Evolutionary conservation across 1,140 invertebrate genomes (phyloP).

Genomic region (Daktulosphaira vitifoliae): DNA sequence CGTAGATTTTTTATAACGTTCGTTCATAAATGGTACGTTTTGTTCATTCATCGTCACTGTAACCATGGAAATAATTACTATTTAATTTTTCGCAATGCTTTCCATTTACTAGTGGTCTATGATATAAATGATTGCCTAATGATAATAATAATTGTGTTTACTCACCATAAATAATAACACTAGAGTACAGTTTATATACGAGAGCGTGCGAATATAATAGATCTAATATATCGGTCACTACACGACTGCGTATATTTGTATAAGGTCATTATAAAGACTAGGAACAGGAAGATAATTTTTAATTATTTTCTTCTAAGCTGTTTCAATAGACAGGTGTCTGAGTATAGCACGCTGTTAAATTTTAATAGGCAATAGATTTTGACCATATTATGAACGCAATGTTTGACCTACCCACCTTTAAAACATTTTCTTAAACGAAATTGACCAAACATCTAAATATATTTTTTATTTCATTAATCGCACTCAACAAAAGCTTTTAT

Average conservation of each 20-base stretch:
- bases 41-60: not conserved
- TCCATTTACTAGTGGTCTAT: too few species aligned
- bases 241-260: not conserved
- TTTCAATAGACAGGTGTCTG: not conserved
- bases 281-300: constrained; percentile 13
- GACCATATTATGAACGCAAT: too few species aligned
- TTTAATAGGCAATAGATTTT: too few species aligned
- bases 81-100: not conserved
- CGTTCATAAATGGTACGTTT: too few species aligned
- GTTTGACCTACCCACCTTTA: too few species aligned
- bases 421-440: too few species aligned
- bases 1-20: too few species aligned
- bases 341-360: constrained; percentile 8
- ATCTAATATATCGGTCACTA: constrained; percentile 12
- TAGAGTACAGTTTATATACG: not conserved
- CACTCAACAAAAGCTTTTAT: too few species aligned
- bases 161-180: constrained; percentile 3
- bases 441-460: too few species aligned
- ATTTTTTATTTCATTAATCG: too few species aligned
- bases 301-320: not conserved
- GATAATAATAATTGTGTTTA: constrained; percentile 18
- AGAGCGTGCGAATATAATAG: not conserved
- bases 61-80: constrained; percentile 12
- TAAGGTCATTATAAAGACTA: constrained; percentile 3
- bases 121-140: constrained; percentile 20